Percentiles rank a stretch among this genome's conserved stretches.
These are phyloP conservation scores for Chunga burmeisteri DNA, from an alignment of 2,113 vertebrate species.

Conservation along the genomic window DNA sequence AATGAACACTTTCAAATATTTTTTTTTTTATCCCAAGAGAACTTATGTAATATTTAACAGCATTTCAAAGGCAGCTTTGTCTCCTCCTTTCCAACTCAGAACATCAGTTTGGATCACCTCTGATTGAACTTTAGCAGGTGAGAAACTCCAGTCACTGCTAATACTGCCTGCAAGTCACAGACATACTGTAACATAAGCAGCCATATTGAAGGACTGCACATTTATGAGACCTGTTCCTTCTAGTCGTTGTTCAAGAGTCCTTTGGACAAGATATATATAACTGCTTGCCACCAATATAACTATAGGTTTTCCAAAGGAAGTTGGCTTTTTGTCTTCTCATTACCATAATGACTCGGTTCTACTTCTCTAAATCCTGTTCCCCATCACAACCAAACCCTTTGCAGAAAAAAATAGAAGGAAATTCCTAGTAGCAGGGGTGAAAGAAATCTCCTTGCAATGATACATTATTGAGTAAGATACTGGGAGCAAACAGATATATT, in stretches of 20 bases:
- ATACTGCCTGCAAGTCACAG: neutral
- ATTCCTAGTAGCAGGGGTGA: neutral
- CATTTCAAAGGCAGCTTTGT: neutral
- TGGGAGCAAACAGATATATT: neutral
- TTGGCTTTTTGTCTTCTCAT: neutral
- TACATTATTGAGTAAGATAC: neutral
- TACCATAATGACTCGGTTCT: neutral
- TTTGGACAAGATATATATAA: neutral
- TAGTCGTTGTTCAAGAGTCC: neutral
- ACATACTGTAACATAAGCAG: neutral
- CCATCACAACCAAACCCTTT: neutral
- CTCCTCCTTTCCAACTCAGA: neutral
- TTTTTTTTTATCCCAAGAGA: neutral
- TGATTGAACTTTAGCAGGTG: neutral
- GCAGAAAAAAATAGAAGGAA: neutral
- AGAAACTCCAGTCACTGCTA: neutral
- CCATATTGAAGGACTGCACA: neutral
- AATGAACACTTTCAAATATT: neutral
- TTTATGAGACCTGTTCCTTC: neutral
- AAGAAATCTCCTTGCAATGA: neutral
- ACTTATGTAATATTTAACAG: neutral
- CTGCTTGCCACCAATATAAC: neutral
- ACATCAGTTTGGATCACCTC: neutral
- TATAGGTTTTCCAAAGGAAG: neutral
- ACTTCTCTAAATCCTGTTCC: neutral